Percentiles rank a stretch among this genome's conserved stretches.
Conservation (phyloP, 2,113 vertebrate species). For the Leptodactylus fuscus region DNA sequence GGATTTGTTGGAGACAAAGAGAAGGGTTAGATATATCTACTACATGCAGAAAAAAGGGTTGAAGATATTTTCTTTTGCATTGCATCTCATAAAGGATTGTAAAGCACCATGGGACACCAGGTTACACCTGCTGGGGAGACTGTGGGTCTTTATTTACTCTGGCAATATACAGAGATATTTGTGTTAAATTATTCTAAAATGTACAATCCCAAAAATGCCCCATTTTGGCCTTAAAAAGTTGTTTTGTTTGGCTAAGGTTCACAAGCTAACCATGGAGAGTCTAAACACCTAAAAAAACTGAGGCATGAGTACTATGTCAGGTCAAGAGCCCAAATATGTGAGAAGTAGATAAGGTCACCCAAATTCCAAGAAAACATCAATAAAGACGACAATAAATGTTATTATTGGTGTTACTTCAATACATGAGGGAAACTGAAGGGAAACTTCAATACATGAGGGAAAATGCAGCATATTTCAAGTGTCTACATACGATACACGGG, state of each 20-base stretch:
- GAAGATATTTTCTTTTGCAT: neutral
- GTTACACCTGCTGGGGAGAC: neutral
- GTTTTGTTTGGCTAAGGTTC: conserved; percentile 16
- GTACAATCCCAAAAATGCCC: neutral
- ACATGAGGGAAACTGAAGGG: neutral
- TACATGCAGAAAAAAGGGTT: neutral
- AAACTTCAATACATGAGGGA: neutral
- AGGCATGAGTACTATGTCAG: neutral
- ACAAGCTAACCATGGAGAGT: neutral
- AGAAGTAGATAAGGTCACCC: conserved; percentile 14
- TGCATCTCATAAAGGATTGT: neutral
- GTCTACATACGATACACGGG: neutral
- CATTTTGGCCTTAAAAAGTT: neutral
- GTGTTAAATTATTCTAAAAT: neutral
- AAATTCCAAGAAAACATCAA: conserved; percentile 11
- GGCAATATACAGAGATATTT: neutral
- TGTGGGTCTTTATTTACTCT: neutral
- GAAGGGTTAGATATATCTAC: neutral
- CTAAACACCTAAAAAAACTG: neutral
- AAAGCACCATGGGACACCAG: neutral
- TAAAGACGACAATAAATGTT: neutral
- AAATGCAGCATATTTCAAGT: neutral
- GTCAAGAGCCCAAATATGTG: conserved; percentile 11
- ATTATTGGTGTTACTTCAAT: neutral
- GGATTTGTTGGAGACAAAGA: neutral